These are phyloP conservation scores for Aplysina aerophoba DNA, from an alignment of 37 sponge, comb jelly and placozoan genomes.

Conservation along the genomic window DNA sequence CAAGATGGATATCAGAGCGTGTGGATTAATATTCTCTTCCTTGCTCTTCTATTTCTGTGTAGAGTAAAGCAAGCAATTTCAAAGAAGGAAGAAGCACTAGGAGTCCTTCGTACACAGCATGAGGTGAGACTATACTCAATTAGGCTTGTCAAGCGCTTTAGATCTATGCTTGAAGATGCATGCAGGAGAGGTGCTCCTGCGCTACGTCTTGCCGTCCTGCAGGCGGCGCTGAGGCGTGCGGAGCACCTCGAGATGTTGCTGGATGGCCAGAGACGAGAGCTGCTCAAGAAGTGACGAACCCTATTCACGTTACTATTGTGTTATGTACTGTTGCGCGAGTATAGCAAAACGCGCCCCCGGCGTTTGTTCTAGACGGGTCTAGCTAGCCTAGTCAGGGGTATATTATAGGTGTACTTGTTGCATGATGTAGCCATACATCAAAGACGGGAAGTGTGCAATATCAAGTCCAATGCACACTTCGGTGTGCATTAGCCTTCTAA, in stretches of 20 bases:
- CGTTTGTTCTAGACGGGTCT: no score
- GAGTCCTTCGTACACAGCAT: slow-evolving; percentile 52
- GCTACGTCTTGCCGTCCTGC: neutral
- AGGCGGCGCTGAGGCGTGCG: slow-evolving; percentile 82
- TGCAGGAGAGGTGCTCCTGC: neutral
- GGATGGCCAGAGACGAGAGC: slow-evolving; percentile 73
- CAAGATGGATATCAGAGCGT: neutral
- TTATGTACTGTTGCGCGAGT: no score
- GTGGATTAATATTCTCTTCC: no score
- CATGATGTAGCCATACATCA: no score
- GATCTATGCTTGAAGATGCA: neutral
- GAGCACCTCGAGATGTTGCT: slow-evolving; percentile 89
- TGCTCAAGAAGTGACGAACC: slow-evolving; percentile 61
- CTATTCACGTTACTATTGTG: neutral
- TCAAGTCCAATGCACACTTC: no score
- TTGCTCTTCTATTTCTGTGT: no score
- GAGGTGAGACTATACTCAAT: slow-evolving; percentile 14
- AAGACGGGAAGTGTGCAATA: no score
- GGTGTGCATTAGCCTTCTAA: no score
- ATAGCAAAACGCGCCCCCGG: no score
- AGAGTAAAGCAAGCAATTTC: slow-evolving; percentile 86
- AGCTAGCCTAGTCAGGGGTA: no score
- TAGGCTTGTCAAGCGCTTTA: no score
- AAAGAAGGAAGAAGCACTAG: slow-evolving; percentile 82
- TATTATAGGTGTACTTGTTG: no score